Evolutionary conservation across 2,888 invertebrate species (phyloP).

Genomic region (Ceramica pisi): DNA sequence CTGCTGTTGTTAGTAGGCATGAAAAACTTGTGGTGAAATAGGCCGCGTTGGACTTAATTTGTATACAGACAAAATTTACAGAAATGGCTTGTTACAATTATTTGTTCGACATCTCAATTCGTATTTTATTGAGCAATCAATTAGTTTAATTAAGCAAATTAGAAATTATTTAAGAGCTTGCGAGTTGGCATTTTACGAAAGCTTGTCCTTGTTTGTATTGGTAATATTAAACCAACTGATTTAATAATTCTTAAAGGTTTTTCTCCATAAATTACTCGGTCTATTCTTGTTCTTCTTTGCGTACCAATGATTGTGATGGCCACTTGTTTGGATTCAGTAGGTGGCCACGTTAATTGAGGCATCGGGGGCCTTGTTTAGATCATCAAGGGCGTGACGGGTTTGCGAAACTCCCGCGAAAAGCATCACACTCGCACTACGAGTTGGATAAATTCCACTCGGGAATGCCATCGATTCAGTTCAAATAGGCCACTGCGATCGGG

Average conservation of each 20-base stretch:
- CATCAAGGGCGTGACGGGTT: too few relatives aligned
- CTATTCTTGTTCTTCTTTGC: too few relatives aligned
- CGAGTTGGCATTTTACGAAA: not conserved
- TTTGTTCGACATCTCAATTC: conserved; percentile 14
- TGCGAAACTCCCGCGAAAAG: too few relatives aligned
- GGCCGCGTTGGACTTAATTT: conserved; percentile 33
- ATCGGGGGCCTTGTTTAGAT: too few relatives aligned
- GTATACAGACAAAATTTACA: conserved; percentile 8
- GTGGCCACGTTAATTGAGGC: too few relatives aligned
- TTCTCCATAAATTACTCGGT: too few relatives aligned
- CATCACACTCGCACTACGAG: too few relatives aligned
- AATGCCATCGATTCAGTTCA: too few relatives aligned
- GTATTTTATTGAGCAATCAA: conserved; percentile 8
- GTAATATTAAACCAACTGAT: not conserved
- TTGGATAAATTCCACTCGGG: too few relatives aligned
- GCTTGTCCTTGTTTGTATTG: not conserved
- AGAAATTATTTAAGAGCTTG: conserved; percentile 3
- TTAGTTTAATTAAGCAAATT: conserved; percentile 11
- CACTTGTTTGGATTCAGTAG: too few relatives aligned
- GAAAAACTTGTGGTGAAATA: conserved; percentile 32
- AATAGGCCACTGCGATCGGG: too few relatives aligned
- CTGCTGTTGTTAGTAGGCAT: conserved; percentile 49
- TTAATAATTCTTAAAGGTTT: not conserved
- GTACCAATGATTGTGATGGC: too few relatives aligned
- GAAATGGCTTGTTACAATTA: not conserved